phyloP scores from a whole-genome alignment of 2,888 invertebrate species.

The Eueremaeus valkanovi region DNA sequence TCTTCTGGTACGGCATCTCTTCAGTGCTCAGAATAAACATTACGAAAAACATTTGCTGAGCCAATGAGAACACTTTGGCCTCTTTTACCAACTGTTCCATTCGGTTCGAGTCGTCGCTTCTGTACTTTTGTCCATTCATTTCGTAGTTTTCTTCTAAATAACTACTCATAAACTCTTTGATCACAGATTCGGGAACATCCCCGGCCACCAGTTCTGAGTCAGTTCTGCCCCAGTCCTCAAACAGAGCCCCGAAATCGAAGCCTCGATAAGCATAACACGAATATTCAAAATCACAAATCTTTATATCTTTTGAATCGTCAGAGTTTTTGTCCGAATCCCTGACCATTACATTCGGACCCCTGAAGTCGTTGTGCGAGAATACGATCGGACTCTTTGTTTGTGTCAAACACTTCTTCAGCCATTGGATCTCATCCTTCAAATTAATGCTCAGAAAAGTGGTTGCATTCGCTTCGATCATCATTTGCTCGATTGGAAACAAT shows the following conservation, averaged over 20 bases:
- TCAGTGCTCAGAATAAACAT: background rate
- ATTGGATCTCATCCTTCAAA: background rate
- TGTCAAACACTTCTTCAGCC: background rate
- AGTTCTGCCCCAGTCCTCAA: constrained; percentile 23
- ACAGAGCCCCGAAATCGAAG: constrained; percentile 10
- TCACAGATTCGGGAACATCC: background rate
- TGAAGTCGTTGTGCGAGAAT: constrained; percentile 29
- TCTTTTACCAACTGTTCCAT: background rate
- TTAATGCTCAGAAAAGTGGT: background rate
- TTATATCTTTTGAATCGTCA: background rate
- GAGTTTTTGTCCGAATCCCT: background rate
- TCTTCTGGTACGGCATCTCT: background rate
- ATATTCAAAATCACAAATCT: constrained; percentile 25
- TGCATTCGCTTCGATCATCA: background rate
- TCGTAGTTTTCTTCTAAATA: constrained; percentile 6
- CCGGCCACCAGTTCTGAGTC: background rate
- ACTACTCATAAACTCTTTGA: background rate
- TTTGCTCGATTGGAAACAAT: background rate
- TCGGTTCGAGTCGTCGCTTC: background rate
- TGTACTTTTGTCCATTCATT: background rate
- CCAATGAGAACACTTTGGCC: background rate
- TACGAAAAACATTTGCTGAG: constrained; percentile 1
- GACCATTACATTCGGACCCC: constrained; percentile 23
- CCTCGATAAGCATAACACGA: constrained; percentile 22
- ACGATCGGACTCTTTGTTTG: background rate